Evolutionary conservation across 1,140 invertebrate species (phyloP), one percentile per base, ranked within the genome.

Genomic region (Drosophila micromelanica): DNA sequence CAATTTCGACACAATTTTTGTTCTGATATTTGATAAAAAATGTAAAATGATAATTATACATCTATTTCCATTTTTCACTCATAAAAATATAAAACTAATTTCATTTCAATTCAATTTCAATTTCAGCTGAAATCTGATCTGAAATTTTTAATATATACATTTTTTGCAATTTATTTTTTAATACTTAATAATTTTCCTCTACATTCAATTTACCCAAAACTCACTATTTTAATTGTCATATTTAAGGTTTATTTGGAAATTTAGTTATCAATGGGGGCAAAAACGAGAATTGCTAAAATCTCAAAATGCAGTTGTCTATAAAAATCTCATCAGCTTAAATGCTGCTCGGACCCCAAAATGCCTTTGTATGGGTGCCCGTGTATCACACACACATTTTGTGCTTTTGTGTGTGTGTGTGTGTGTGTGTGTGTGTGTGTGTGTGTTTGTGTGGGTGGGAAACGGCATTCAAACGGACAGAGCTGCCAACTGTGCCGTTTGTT

Each of bases 401-500:
- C 32, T 17, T 40, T 11, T 51, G 48, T 48, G 54, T 56, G 52
- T 59, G 37, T 49, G 52, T 59, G 32, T 49, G 13, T 42, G 30
- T n/a, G n/a, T n/a, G n/a, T n/a, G n/a, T 42, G 9, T 48, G 35
- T 52, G 12, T 42, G 62, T 13, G n/a, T 45, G 48, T 42, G 9
- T 48, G 35, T 52, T 13, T 42, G 62, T 13, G n/a, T 45, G 48
- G 56, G 46, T 46, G 69, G 63, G 42, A 67, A 60, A 68, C 30
- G 72, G 51, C 72, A 71, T 48, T 71, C 59, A 51, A 79, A 71
- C 56, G 65, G 57, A 65, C 64, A 55, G 69, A 68, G 80, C 61
- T 75, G 76, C 62, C 72, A 71, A 72, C 79, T 48, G 64, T 69
- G 64, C 65, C 65, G 82, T 78, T 86, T 79, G 82, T 87, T 75